phyloP scores from a whole-genome alignment of 2,113 vertebrate species.

The Panthera tigris region DNA sequence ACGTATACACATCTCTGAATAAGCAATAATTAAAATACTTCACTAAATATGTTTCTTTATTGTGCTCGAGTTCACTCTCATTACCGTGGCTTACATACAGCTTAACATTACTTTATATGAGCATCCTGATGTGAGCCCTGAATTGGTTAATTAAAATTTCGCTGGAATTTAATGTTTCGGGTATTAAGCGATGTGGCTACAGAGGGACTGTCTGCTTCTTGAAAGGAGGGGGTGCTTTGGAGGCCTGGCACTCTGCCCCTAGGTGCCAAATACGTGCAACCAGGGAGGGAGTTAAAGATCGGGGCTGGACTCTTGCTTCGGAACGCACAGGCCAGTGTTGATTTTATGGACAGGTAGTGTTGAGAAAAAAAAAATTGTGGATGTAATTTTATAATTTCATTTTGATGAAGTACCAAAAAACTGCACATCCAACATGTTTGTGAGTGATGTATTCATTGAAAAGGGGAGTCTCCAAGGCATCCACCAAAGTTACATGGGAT shows the following conservation, averaged over 20 bases:
- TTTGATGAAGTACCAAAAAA: not conserved
- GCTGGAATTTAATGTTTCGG: not conserved
- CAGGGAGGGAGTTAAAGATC: not conserved
- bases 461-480: not conserved
- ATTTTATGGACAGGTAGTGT: not conserved
- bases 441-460: not conserved
- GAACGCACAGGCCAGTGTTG: not conserved
- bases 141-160: slow-evolving; percentile 6
- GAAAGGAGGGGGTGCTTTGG: not conserved
- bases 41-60: slow-evolving; percentile 1
- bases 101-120: not conserved
- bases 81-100: not conserved
- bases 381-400: not conserved
- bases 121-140: not conserved
- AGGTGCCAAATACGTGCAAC: not conserved
- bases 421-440: not conserved
- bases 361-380: not conserved
- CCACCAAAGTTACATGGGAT: not conserved
- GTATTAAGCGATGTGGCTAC: not conserved
- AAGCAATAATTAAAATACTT: slow-evolving; percentile 2
- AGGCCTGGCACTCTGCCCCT: not conserved
- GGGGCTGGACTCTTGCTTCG: not conserved
- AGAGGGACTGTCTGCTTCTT: not conserved
- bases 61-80: not conserved
- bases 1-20: not conserved